Percentiles rank a stretch among this genome's conserved stretches.
phyloP scores from a whole-genome alignment of 2,888 invertebrate species.

The Criorhina ranunculi region DNA sequence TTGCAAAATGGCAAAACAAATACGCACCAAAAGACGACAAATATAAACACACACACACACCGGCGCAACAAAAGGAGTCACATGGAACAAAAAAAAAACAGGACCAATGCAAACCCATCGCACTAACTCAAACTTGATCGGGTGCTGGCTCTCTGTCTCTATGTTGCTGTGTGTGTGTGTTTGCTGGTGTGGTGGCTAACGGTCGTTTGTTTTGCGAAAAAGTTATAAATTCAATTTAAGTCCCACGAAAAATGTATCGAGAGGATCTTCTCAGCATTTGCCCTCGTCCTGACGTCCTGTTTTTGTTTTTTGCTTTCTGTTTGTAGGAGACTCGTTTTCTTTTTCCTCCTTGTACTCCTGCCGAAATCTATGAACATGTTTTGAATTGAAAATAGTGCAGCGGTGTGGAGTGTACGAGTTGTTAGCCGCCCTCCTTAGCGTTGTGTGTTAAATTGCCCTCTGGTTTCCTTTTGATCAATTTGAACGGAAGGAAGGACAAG shows the following conservation, averaged over 20 bases:
- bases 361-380: slow-evolving; percentile 74
- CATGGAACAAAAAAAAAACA: slow-evolving; percentile 20
- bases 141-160: too few relatives aligned
- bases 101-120: slow-evolving; percentile 31
- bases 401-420: slow-evolving; percentile 32
- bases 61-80: slow-evolving; percentile 40
- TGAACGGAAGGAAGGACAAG: slow-evolving; percentile 58
- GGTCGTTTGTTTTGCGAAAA: slow-evolving; percentile 74
- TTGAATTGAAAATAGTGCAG: slow-evolving; percentile 75
- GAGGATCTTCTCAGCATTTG: slow-evolving; percentile 59
- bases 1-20: slow-evolving; percentile 60
- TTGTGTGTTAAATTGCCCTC: slow-evolving; percentile 70
- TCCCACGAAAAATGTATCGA: slow-evolving; percentile 77
- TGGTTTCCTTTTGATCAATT: slow-evolving; percentile 73
- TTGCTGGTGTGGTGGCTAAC: slow-evolving; percentile 28
- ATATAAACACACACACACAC: slow-evolving; percentile 10
- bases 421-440: slow-evolving; percentile 10
- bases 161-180: slow-evolving; percentile 17
- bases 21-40: slow-evolving; percentile 45
- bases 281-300: slow-evolving; percentile 21
- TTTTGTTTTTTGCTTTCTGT: slow-evolving; percentile 55
- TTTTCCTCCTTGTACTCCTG: slow-evolving; percentile 15
- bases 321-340: slow-evolving; percentile 48
- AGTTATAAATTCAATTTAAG: slow-evolving; percentile 78
- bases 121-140: slow-evolving; percentile 31